Percentiles rank a stretch among this genome's conserved stretches.
Evolutionary conservation across 2,113 vertebrate species (phyloP).

Genomic region (Callospermophilus lateralis): DNA sequence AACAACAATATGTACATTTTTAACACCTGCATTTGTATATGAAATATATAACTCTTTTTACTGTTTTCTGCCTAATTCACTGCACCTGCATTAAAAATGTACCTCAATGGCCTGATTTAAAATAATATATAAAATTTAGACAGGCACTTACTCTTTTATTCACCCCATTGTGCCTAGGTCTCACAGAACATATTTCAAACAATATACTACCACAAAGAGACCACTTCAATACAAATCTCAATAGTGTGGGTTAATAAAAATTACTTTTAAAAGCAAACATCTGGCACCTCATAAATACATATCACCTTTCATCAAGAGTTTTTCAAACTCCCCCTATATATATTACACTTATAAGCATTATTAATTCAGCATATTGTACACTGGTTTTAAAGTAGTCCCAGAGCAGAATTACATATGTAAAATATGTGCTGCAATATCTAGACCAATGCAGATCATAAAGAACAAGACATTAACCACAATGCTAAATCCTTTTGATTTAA

Average conservation of each 20-base stretch:
- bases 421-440: constrained; percentile 77
- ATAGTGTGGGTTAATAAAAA: constrained; percentile 73
- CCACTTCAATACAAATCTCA: constrained; percentile 72
- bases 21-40: constrained; percentile 70
- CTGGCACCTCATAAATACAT: constrained; percentile 84
- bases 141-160: constrained; percentile 76
- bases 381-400: constrained; percentile 76
- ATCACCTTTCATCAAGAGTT: constrained; percentile 82
- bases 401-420: constrained; percentile 81
- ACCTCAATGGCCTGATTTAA: constrained; percentile 62
- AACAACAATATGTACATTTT: constrained; percentile 70
- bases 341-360: constrained; percentile 80
- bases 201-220: constrained; percentile 76
- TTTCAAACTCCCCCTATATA: constrained; percentile 74
- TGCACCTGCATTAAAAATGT: constrained; percentile 78
- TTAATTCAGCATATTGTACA: constrained; percentile 82
- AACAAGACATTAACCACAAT: constrained; percentile 71
- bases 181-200: constrained; percentile 81
- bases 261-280: constrained; percentile 82
- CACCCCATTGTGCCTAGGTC: constrained; percentile 82
- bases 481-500: constrained; percentile 77
- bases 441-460: constrained; percentile 78
- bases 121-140: constrained; percentile 79
- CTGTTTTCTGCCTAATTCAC: constrained; percentile 77
- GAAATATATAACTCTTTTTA: constrained; percentile 79